Percentiles rank a stretch among this genome's conserved stretches.
These are phyloP conservation scores for Benitochromis conjunctus DNA, from an alignment of 2,113 vertebrate genomes.

Conservation along the genomic window DNA sequence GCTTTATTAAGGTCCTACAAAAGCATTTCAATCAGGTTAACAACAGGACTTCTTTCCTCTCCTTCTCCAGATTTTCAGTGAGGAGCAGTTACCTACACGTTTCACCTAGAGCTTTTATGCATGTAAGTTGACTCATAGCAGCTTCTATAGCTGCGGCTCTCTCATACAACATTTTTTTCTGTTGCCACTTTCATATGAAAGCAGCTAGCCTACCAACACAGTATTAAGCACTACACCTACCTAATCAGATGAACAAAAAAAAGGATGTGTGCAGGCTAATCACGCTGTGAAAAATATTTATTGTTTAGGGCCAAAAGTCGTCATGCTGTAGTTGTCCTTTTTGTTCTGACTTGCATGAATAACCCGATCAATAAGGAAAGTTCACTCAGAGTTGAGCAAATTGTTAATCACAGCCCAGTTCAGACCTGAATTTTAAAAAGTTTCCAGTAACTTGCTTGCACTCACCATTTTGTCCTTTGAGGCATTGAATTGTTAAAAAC, in stretches of 20 bases:
- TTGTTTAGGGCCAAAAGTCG: not conserved
- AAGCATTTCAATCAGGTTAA: not conserved
- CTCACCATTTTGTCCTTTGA: not conserved
- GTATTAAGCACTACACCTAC: not conserved
- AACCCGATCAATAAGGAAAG: not conserved
- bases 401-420: not conserved
- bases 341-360: not conserved
- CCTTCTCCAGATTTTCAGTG: not conserved
- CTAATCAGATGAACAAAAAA: not conserved
- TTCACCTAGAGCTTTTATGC: not conserved
- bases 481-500: not conserved
- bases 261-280: not conserved
- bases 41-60: not conserved
- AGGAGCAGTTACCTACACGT: not conserved
- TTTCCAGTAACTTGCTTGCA: not conserved
- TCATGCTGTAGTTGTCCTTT: not conserved
- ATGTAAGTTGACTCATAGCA: not conserved
- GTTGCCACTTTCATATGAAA: not conserved
- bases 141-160: not conserved
- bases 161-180: not conserved
- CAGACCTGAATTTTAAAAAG: not conserved
- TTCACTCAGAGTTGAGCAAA: not conserved
- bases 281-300: not conserved
- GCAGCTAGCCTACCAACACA: not conserved
- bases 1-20: not conserved